These are phyloP conservation scores for Schizaphis graminum DNA, from an alignment of 2,888 invertebrate genomes.

Conservation along the genomic window DNA sequence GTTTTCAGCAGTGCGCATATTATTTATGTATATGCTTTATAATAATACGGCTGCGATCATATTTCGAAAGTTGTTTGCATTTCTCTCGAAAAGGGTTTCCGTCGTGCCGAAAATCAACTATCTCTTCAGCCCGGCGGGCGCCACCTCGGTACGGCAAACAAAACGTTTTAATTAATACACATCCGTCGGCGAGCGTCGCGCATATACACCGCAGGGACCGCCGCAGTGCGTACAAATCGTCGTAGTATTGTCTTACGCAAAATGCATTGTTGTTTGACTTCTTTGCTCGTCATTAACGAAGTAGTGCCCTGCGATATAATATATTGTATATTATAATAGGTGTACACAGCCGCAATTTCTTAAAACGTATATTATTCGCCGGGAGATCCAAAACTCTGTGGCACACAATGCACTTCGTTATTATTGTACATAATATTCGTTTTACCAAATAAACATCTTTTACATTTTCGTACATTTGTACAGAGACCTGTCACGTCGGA, in stretches of 20 bases:
- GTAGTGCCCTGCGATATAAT: neutral
- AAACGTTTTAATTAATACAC: slow-evolving; percentile 65
- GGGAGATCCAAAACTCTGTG: neutral
- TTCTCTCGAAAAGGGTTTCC: slow-evolving; percentile 36
- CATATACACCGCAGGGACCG: slow-evolving; percentile 41
- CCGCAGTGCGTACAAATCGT: neutral
- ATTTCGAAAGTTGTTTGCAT: slow-evolving; percentile 52
- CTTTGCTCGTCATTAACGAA: slow-evolving; percentile 22
- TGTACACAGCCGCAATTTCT: neutral
- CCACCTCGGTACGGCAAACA: slow-evolving; percentile 54
- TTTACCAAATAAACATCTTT: neutral
- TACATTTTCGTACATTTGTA: neutral
- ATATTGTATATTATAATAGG: neutral
- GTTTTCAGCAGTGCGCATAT: neutral
- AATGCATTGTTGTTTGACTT: slow-evolving; percentile 21
- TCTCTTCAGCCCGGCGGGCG: slow-evolving; percentile 56
- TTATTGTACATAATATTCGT: neutral
- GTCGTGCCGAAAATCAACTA: slow-evolving; percentile 20
- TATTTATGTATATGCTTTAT: neutral
- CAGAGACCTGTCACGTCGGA: neutral
- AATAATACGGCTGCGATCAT: slow-evolving; percentile 39
- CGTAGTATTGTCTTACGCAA: slow-evolving; percentile 22
- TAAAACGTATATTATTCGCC: neutral
- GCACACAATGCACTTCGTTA: neutral
- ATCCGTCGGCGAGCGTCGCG: neutral